phyloP scores from a whole-genome alignment of 2,888 invertebrate genomes.

The Dexiosoma caninum region DNA sequence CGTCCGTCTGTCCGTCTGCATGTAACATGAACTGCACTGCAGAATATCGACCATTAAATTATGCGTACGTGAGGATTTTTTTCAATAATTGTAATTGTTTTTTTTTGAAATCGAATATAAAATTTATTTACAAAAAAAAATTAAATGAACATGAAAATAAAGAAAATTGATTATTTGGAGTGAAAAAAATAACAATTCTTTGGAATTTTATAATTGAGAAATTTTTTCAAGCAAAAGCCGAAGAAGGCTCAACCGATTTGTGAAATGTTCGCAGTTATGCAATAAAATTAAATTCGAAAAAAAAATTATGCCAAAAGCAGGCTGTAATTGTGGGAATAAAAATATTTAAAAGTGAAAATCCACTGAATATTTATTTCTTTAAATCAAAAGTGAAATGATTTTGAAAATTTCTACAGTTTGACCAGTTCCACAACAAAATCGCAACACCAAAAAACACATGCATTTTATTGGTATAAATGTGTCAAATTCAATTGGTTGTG shows the following conservation, averaged over 20 bases:
- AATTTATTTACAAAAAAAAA: not conserved
- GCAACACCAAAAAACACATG: too few species aligned
- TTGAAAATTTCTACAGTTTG: too few species aligned
- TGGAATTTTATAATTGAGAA: conserved; percentile 42
- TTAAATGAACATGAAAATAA: conserved; percentile 1
- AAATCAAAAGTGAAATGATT: too few species aligned
- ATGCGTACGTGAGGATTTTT: conserved; percentile 61
- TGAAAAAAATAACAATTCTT: conserved; percentile 35
- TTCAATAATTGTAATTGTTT: conserved; percentile 50
- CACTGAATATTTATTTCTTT: not conserved
- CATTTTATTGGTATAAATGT: too few species aligned
- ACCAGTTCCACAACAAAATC: too few species aligned
- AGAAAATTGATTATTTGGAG: conserved; percentile 52
- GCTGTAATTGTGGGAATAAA: conserved; percentile 14
- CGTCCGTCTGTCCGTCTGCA: conserved; percentile 3
- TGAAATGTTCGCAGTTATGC: not conserved
- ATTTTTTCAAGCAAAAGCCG: not conserved
- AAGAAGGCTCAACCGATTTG: not conserved
- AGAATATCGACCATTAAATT: conserved; percentile 58
- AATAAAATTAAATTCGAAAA: not conserved
- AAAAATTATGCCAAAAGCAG: not conserved
- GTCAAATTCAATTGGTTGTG: too few species aligned
- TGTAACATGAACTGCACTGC: conserved; percentile 46
- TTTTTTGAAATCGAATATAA: conserved; percentile 24
- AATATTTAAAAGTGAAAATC: not conserved